Evolutionary conservation across 2,113 vertebrate genomes (phyloP), one percentile per base, ranked within the genome.

Genomic region (Myotis davidii): DNA sequence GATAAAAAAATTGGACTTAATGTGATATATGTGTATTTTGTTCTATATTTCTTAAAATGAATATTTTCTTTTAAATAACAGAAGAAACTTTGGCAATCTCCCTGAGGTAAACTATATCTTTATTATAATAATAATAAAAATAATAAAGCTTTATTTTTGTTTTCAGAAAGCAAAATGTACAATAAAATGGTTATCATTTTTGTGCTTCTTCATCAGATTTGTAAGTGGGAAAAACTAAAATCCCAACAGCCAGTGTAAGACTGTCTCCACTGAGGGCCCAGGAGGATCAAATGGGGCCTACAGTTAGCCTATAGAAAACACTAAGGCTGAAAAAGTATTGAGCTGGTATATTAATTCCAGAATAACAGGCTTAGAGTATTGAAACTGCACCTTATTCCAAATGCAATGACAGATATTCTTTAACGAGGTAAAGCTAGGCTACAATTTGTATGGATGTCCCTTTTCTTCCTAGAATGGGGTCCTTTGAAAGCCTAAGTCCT

Each of bases 1-100:
- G 67, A 20, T 70, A 61, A 17, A 90, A 81, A 91, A 74, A 54
- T 84, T 94, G 48, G 42, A 94, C 6, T 97, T 88, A 65, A 65
- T 85, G 20, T 72, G 18, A 5, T 9, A 10, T 76, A 64, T 29
- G 1, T 79, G 2, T 65, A 2, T n/a, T 96, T 27, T 92, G 16
- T 69, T 94, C 29, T 84, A 23, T 21, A 34, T 78, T 54, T 79
- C 32, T 79, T 79, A 79, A 56, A 78, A 79, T 54, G 20, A 81
- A 81, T 74, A 79, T 48, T 27, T 79, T 23, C 16, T 21, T 82
- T 29, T 32, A 29, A 54, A 42, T 78, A 96, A 81, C 32, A 52
- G 54, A 95, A 94, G 72, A 16, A 81, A 61, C 20, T 54, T 81
- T 6, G 70, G 85, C 7, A 78, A 37, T 65, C 25, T 87, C 9